Evolutionary conservation across 2,797 vertebrate species (phyloP).

Genomic region (Lacerta agilis): DNA sequence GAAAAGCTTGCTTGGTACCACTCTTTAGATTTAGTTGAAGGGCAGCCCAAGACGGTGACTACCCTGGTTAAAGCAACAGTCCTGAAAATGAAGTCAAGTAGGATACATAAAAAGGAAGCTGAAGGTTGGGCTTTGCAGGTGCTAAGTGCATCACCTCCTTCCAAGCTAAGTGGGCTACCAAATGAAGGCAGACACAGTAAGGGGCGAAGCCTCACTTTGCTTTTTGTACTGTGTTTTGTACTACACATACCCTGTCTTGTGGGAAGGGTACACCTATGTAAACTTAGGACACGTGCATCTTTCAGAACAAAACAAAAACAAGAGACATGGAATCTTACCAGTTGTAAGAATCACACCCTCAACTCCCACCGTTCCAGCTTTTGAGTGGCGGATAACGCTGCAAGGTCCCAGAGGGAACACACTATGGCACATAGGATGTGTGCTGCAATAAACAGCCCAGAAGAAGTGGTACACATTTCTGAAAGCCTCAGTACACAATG

Average conservation of each 20-base stretch:
- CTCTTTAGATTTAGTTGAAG: background rate
- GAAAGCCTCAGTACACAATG: background rate
- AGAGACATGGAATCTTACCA: background rate
- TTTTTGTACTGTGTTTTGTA: background rate
- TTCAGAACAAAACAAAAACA: background rate
- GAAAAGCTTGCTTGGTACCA: background rate
- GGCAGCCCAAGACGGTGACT: background rate
- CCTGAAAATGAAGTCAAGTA: background rate
- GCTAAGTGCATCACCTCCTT: background rate
- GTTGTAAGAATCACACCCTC: background rate
- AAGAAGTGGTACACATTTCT: background rate
- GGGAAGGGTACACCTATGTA: too few relatives aligned
- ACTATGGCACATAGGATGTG: background rate
- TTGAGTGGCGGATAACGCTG: background rate
- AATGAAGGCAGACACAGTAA: background rate
- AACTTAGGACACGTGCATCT: background rate
- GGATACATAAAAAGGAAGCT: background rate
- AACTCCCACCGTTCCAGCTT: background rate
- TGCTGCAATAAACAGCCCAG: too few relatives aligned
- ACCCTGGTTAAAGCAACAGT: background rate
- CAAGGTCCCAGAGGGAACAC: too few relatives aligned
- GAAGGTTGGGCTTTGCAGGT: accelerated
- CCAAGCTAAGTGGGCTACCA: background rate
- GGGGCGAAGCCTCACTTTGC: background rate
- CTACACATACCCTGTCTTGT: background rate